Evolutionary conservation across 2,113 vertebrate genomes (phyloP), one percentile per base, ranked within the genome.

Genomic region (Upupa epops): DNA sequence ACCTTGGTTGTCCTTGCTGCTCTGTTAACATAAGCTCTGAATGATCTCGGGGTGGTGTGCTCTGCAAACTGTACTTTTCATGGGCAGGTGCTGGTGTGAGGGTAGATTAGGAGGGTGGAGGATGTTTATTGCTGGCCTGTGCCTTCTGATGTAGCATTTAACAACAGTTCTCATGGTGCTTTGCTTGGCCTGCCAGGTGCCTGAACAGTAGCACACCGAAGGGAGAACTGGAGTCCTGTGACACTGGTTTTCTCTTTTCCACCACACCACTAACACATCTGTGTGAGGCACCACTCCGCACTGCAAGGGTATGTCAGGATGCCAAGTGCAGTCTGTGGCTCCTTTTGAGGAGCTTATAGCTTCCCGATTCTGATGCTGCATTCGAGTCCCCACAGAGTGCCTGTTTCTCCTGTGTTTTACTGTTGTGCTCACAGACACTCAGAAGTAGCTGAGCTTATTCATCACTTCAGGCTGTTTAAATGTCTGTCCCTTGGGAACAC

Each of bases 391-490:
- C 6, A 0, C 3, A 29, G 63, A 78, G 32, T 37, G 77, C 89
- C 55, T 26, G 68, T 52, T 93, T 36, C 51, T 93, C 32, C 58
- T 73, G 71, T 85, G 76, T 86, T 65, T 78, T 61, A 13, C 70
- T 77, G 70, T 9, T 9, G 28, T n/a, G 54, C 61, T 71, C 54
- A 9, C 49, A 36, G 36, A 70, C 40, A 10, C 42, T 54, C 11
- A 1, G 20, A 85, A 77, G 48, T 19, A 80, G 66, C 42, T 16
- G 26, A 84, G 86, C 80, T 20, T 9, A 34, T 77, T 69, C 78
- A 32, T 63, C 73, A 49, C 37, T 84, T 32, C 49, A 72, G 90
- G 78, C 89, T 93, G 75, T 92, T 87, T 70, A 76, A 85, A 66
- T 45, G 74, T 29, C 52, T 34, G 74, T 92, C 93, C 31, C 70